phyloP scores from a whole-genome alignment of 2,888 invertebrate species.

The Cheilosia impressa region DNA sequence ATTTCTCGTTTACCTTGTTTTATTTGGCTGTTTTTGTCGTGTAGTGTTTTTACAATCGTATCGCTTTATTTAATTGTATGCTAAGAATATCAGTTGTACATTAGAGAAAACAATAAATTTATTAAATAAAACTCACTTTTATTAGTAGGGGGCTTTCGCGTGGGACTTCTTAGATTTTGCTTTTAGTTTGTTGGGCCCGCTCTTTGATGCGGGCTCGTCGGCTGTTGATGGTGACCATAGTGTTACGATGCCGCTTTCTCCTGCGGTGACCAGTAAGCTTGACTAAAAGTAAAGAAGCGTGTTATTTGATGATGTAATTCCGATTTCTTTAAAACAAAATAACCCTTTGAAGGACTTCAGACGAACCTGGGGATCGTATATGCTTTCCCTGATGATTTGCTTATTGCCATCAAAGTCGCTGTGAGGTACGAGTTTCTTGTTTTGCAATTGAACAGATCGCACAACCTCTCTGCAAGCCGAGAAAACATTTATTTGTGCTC shows the following conservation, averaged over 20 bases:
- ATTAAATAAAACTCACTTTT: slow-evolving; percentile 30
- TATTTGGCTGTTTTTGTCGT: slow-evolving; percentile 14
- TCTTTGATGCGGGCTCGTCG: slow-evolving; percentile 7
- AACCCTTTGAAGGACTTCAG: background rate
- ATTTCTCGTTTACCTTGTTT: slow-evolving; percentile 14
- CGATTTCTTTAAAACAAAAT: background rate
- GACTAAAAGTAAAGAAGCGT: slow-evolving; percentile 83
- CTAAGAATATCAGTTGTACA: background rate
- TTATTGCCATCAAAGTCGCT: slow-evolving; percentile 87
- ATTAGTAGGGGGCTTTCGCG: slow-evolving; percentile 43
- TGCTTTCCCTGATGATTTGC: slow-evolving; percentile 89
- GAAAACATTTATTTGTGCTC: background rate
- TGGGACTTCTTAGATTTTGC: slow-evolving; percentile 23
- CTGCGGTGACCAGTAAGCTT: slow-evolving; percentile 88
- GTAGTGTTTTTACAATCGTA: slow-evolving; percentile 24
- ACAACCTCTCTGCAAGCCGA: slow-evolving; percentile 82
- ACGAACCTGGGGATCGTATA: slow-evolving; percentile 87
- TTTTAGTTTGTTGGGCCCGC: slow-evolving; percentile 44
- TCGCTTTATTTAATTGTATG: slow-evolving; percentile 35
- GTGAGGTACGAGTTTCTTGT: slow-evolving; percentile 85
- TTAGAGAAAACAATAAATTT: background rate
- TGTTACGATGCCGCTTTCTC: slow-evolving; percentile 88
- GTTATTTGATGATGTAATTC: background rate
- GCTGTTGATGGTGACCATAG: slow-evolving; percentile 51
- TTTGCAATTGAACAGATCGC: slow-evolving; percentile 84